These are phyloP conservation scores for Labroides dimidiatus DNA, from an alignment of 2,797 vertebrate genomes.

Conservation along the genomic window DNA sequence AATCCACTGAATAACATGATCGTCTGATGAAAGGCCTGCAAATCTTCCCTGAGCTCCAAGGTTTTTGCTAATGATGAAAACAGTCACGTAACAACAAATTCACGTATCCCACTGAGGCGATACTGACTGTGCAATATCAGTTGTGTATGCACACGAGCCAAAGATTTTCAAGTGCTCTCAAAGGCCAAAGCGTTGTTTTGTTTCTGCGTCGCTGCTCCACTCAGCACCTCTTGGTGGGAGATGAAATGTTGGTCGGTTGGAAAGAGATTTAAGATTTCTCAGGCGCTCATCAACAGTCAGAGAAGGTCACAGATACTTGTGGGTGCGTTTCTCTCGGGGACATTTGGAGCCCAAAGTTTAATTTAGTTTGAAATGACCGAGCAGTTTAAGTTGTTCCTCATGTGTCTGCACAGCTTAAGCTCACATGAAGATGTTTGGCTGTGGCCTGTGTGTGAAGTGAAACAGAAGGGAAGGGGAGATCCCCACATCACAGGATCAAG, in stretches of 20 bases:
- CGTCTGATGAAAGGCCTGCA: conserved; percentile 75
- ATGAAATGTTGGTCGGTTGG: conserved; percentile 17
- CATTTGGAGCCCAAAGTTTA: conserved; percentile 55
- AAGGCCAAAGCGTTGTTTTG: conserved; percentile 29
- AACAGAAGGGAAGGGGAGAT: conserved; percentile 58
- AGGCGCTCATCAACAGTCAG: conserved; percentile 35
- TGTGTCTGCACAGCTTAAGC: conserved; percentile 55
- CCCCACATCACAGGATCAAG: conserved; percentile 58
- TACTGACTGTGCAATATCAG: conserved; percentile 7
- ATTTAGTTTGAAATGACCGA: conserved; percentile 58
- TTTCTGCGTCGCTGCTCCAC: conserved; percentile 27
- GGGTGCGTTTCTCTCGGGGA: conserved; percentile 39
- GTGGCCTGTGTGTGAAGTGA: conserved; percentile 56
- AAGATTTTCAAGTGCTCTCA: conserved; percentile 24
- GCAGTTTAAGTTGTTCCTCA: conserved; percentile 61
- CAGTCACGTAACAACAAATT: conserved; percentile 40
- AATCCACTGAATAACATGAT: conserved; percentile 69
- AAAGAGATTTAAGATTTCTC: conserved; percentile 47
- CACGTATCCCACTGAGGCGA: conserved; percentile 14
- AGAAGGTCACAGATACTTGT: conserved; percentile 37
- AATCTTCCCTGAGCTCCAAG: conserved; percentile 53
- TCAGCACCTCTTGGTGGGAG: conserved; percentile 50
- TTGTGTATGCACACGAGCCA: neutral
- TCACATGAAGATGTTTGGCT: conserved; percentile 53
- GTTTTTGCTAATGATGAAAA: conserved; percentile 52